These are phyloP conservation scores for Actinemys pallida DNA, from an alignment of 2,113 vertebrate genomes.

Conservation along the genomic window DNA sequence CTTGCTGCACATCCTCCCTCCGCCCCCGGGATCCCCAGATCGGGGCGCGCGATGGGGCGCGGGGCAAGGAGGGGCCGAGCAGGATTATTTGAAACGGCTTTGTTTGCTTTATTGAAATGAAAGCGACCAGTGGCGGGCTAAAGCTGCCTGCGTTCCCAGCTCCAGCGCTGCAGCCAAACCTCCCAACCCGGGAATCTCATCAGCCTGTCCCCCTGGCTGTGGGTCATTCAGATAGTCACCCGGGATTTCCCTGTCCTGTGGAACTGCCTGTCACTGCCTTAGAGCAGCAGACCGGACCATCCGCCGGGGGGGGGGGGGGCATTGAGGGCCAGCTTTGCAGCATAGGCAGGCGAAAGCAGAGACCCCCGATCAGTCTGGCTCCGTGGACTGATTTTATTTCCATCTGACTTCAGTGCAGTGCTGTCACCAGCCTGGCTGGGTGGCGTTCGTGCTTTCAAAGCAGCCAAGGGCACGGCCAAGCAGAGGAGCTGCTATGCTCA, in stretches of 20 bases:
- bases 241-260: neutral
- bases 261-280: neutral
- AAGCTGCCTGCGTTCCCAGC: neutral
- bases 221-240: neutral
- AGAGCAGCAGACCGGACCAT: neutral
- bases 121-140: neutral
- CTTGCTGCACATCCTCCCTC: neutral
- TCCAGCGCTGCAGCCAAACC: neutral
- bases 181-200: neutral
- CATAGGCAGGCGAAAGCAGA: neutral
- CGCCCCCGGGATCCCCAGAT: neutral
- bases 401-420: neutral
- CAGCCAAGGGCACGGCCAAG: neutral
- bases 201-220: neutral
- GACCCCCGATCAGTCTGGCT: neutral
- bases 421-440: neutral
- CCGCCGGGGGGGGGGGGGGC: accelerated
- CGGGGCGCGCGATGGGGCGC: too few species aligned
- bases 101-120: neutral
- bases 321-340: neutral
- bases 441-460: neutral
- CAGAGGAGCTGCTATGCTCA: neutral
- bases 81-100: neutral
- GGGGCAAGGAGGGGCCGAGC: neutral
- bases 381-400: neutral